phyloP scores from a whole-genome alignment of 2,797 vertebrate genomes.

The Mormyrus hasselquistii region DNA sequence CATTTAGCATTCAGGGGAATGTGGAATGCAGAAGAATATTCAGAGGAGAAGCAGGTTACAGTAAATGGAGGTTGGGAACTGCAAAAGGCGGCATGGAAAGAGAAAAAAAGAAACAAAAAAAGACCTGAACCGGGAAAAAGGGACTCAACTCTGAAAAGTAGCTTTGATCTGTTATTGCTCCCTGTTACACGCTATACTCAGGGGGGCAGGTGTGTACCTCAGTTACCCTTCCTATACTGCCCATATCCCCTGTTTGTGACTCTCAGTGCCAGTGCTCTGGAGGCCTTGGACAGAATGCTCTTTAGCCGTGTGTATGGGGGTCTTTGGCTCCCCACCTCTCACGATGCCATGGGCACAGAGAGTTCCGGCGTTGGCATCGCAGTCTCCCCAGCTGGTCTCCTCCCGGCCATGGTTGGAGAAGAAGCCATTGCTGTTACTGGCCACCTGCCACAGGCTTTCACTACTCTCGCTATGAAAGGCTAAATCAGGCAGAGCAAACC shows the following conservation, averaged over 20 bases:
- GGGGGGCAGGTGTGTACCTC: background rate
- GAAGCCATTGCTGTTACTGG: background rate
- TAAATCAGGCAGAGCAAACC: background rate
- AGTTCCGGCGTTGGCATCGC: background rate
- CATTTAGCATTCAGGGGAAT: background rate
- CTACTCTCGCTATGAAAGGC: background rate
- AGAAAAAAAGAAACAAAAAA: background rate
- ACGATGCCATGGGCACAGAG: background rate
- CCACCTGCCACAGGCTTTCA: background rate
- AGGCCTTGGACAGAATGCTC: background rate
- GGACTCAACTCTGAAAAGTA: background rate
- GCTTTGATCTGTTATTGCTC: background rate
- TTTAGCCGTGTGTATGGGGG: background rate
- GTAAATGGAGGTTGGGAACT: background rate
- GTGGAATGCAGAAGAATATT: background rate
- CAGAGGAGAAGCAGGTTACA: background rate
- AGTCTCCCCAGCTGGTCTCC: background rate
- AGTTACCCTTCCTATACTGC: background rate
- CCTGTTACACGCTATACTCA: background rate
- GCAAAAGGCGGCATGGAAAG: background rate
- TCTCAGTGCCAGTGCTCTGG: background rate
- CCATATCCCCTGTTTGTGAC: background rate
- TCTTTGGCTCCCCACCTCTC: background rate
- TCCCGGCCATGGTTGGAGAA: background rate
- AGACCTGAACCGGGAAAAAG: background rate